Evolutionary conservation across 2,113 vertebrate species (phyloP), one percentile per base, ranked within the genome.

Genomic region (Alligator mississippiensis): DNA sequence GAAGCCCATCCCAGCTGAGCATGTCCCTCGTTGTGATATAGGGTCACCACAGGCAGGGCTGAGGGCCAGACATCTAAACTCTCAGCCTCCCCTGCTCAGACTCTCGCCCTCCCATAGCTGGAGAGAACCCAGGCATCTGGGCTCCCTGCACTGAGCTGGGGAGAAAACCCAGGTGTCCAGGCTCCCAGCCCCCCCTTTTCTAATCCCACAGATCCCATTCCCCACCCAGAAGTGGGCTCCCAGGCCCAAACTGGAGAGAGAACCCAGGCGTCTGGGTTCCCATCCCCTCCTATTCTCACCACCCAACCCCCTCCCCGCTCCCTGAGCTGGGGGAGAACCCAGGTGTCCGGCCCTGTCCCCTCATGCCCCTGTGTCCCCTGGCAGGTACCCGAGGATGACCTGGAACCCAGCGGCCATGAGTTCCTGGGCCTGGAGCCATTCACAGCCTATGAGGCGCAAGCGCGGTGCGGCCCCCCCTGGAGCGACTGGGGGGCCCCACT

Each of bases 401-500:
- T 62, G 12, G 16, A 77, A 2, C 64, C 82, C 60, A 4, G 17
- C 21, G 72, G 11, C 3, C 38, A 96, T 28, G 85, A 82, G 25
- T 84, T 98, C 19, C 84, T 72, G 11, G 72, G 80, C 57, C 91
- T 97, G 11, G 85, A 93, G 68, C 95, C 95, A 1, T 90, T 92
- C 94, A 97, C 95, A 1, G 24, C 25, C 27, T 98, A 98, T 47
- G 88, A 95, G 72, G 95, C 98, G 89, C 97, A 93, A 4, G 98
- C 98, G 25, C 97, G 97, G 38, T 99, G 98, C 77, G 54, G 38
- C 10, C 80, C 19, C 18, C 62, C 97, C 13, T 96, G 61, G 94
- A 98, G 98, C 74, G 82, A 97, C 57, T 98, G 98, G 98, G 98
- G 97, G 70, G 27, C 58, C 9, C 30, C 38, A 30, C 85, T 95